phyloP scores from a whole-genome alignment of 2,888 invertebrate genomes.

The Drosophila kambysellisi region DNA sequence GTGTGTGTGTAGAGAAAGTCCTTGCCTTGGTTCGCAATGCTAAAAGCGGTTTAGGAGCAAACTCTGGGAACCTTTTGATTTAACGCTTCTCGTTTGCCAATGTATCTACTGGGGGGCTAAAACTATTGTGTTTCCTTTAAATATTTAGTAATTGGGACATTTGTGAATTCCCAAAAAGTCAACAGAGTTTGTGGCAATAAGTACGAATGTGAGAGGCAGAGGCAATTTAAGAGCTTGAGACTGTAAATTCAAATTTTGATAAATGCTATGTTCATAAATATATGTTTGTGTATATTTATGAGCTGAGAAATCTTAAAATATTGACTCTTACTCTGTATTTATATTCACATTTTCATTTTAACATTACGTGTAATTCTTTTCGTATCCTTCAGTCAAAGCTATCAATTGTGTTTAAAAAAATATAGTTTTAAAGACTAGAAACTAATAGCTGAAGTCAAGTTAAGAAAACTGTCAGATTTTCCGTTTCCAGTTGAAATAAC shows the following conservation, averaged over 20 bases:
- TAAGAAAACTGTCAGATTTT: background rate
- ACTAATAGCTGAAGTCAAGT: background rate
- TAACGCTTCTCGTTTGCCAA: slow-evolving; percentile 34
- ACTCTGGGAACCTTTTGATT: slow-evolving; percentile 60
- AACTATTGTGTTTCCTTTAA: slow-evolving; percentile 6
- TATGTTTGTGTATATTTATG: too few relatives aligned
- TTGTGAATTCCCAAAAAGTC: slow-evolving; percentile 37
- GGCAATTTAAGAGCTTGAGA: background rate
- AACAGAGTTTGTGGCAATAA: slow-evolving; percentile 5
- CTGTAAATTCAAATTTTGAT: background rate
- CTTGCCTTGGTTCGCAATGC: slow-evolving; percentile 55
- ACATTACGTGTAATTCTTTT: background rate
- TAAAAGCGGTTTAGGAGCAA: slow-evolving; percentile 64
- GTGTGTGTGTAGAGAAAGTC: slow-evolving; percentile 26
- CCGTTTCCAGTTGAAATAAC: background rate
- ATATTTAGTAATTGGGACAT: slow-evolving; percentile 54
- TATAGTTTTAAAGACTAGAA: background rate
- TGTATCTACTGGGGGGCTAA: slow-evolving; percentile 4
- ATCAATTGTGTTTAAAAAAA: background rate
- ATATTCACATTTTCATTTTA: background rate
- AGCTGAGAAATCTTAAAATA: background rate
- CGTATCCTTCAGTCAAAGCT: background rate
- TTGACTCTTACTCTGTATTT: background rate
- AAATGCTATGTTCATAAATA: background rate
- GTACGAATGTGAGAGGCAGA: background rate